Evolutionary conservation across 2,797 vertebrate genomes (phyloP), one percentile per base, ranked within the genome.

Genomic region (Brotula barbata): DNA sequence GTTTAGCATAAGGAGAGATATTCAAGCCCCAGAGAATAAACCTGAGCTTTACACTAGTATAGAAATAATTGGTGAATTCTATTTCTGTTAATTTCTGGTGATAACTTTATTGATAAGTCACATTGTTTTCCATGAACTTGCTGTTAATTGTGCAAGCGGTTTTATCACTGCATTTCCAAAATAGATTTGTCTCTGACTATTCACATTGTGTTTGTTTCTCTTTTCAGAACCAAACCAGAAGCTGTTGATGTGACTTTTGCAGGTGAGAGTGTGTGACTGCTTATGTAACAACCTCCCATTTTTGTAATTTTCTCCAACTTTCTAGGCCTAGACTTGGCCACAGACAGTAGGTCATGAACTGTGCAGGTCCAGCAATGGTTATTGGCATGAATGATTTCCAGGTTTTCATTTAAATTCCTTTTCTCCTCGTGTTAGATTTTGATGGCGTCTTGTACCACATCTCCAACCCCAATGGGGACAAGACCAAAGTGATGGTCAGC

Each of bases 381-480:
- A 28, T 28, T n/a, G n/a, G n/a, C n/a, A n/a, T 15, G 6, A 10
- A 14, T 46, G 19, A 15, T 15, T 7, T 10, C 15, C 19, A 9
- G 9, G 5, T 10, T 15, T 48, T 56, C 7, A 65, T 33, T 11
- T 3, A n/a, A n/a, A n/a, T n/a, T n/a, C n/a, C 23, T 15, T 17
- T 25, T 1, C 5, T 39, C 10, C 56, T 11, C 41, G 20, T 45
- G 20, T 20, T 83, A 99, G 97, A 99, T 82, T 99, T 99, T 0
- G 97, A 99, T 94, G 97, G 97, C 49, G 97, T 99, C 78, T 92
- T 99, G 64, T 99, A 99, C 87, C 97, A 98, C 91, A 99, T 99
- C 89, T 99, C 97, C 82, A 99, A 99, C 83, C 97, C 97, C 50
- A 94, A 95, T 67, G 95, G 94, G 80, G 97, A 99, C 70, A 99